Percentiles rank a stretch among this genome's conserved stretches.
Conservation (phyloP, 1,140 invertebrate genomes). For the Drosophila auraria region DNA sequence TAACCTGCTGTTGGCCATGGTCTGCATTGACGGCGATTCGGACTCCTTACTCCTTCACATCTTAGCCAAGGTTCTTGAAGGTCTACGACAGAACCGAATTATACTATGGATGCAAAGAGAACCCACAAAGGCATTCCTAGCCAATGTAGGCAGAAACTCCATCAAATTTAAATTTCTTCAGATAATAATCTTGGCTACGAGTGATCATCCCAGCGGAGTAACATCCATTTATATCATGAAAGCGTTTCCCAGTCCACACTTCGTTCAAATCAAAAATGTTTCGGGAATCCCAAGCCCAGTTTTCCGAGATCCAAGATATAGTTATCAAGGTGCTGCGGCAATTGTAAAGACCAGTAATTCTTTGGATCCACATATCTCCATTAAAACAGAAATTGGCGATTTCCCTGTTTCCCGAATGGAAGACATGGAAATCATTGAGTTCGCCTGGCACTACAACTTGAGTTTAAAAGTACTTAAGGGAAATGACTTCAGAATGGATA, state of each 20-base stretch:
- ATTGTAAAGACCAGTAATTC: background rate
- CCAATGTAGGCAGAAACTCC: background rate
- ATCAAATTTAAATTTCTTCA: background rate
- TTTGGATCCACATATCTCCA: too few relatives aligned
- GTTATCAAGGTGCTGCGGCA: background rate
- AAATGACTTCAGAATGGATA: background rate
- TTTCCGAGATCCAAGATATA: too few relatives aligned
- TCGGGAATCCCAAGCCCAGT: too few relatives aligned
- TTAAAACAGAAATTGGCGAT: background rate
- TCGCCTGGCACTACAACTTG: background rate
- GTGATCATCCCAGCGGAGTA: background rate
- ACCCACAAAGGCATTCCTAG: background rate
- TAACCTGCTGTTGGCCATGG: background rate
- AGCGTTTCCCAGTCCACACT: background rate
- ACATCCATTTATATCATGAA: background rate
- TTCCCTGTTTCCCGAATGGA: background rate
- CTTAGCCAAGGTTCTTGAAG: background rate
- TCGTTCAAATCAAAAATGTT: background rate
- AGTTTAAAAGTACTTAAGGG: background rate
- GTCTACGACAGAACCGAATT: background rate
- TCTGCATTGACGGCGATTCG: background rate
- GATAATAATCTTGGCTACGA: background rate
- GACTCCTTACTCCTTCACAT: background rate
- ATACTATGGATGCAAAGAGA: conserved; percentile 2
- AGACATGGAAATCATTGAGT: conserved; percentile 12